Conservation (phyloP, 2,888 invertebrate species). For the Clunio marinus region DNA sequence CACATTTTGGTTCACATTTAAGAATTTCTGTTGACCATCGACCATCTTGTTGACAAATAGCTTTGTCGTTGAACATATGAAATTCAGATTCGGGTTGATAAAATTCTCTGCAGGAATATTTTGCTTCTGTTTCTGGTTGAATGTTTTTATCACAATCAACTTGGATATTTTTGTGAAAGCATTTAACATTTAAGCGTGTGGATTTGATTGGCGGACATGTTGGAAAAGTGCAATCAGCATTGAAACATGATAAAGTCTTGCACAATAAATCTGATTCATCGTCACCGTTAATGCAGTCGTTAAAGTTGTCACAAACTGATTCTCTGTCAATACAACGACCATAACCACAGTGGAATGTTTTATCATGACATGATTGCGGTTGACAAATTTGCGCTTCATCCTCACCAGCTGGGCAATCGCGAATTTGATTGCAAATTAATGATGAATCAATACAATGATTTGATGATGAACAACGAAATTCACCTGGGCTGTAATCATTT, state of each 20-base stretch:
- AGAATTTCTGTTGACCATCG: slow-evolving; percentile 49
- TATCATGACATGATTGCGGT: slow-evolving; percentile 42
- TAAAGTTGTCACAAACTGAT: slow-evolving; percentile 42
- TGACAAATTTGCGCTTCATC: slow-evolving; percentile 43
- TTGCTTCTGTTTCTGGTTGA: slow-evolving; percentile 46
- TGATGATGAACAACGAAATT: slow-evolving; percentile 43
- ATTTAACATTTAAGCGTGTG: slow-evolving; percentile 43
- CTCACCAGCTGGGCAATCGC: slow-evolving; percentile 43
- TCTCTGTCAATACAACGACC: slow-evolving; percentile 43
- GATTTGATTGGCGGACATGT: slow-evolving; percentile 43
- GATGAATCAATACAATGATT: slow-evolving; percentile 42
- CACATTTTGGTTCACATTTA: slow-evolving; percentile 48
- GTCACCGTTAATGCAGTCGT: slow-evolving; percentile 43
- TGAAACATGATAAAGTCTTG: slow-evolving; percentile 40
- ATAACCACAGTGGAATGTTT: slow-evolving; percentile 42
- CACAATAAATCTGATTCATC: slow-evolving; percentile 43
- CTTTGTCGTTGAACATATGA: slow-evolving; percentile 43
- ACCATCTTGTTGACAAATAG: slow-evolving; percentile 49
- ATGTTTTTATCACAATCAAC: slow-evolving; percentile 45
- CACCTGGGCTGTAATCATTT: slow-evolving; percentile 40
- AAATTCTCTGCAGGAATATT: slow-evolving; percentile 47
- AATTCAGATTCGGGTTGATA: slow-evolving; percentile 45
- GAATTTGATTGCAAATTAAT: slow-evolving; percentile 42
- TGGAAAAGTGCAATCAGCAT: slow-evolving; percentile 40
- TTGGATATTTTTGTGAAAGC: slow-evolving; percentile 45